Base-by-base conservation (phyloP, 2,113 vertebrate genomes). In the Psophia crepitans region DNA sequence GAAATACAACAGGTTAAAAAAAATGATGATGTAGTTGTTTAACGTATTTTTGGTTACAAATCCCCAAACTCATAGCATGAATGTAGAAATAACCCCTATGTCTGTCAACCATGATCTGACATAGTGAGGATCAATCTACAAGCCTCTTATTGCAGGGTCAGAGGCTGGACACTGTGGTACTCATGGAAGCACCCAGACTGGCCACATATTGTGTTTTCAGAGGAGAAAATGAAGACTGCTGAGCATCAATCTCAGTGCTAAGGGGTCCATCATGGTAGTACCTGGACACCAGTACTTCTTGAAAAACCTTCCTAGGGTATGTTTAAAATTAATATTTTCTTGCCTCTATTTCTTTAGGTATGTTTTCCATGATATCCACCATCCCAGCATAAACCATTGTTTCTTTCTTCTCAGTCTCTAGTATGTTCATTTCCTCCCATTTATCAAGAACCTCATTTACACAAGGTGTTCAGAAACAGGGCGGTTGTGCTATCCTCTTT, bases 381-480 rank as follows among this genome's bases (percentile, higher is more conserved):
- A 28, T 89, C 60, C 76, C 64, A 8, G 77, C 71, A 56, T 97
- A 97, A 85, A 98, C 76, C 90, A 97, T 78, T 17, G 71, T 97
- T 76, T 97, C 82, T 87, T 97, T 97, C 30, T 98, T 97, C 79
- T 98, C 93, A 65, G 93, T 94, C 73, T 98, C 95, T 35, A 98
- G 86, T 32, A 33, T 89, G 68, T 95, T 97, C 32, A 98, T 98
- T 89, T 98, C 96, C 65, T 94, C 96, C 94, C 95, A 97, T 74
- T 96, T 95, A 24, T 75, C 43, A 46, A 98, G 96, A 91, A 98
- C 39, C 97, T 98, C 96, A 95, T 96, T 82, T 93, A 92, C 60
- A 97, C 95, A 64, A 98, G 49, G 19, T 93, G 85, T 74, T 97
- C 77, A 8, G 35, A 81, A 73, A 87, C 39, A 87, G n/a, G n/a